phyloP scores from a whole-genome alignment of 2,888 invertebrate species.

The Pseudococcus viburni region DNA sequence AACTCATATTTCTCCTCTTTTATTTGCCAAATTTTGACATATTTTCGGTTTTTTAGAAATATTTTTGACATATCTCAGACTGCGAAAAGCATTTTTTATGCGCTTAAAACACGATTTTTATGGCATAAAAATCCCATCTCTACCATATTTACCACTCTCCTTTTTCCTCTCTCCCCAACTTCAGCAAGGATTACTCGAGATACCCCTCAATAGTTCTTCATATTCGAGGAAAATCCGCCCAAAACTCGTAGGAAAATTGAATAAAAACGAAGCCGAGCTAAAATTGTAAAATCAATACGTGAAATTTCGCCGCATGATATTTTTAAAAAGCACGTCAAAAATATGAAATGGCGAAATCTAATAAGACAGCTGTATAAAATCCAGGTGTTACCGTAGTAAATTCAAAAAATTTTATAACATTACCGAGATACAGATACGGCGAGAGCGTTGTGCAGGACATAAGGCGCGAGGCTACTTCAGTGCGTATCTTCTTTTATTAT shows the following conservation, averaged over 20 bases:
- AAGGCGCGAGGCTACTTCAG: neutral
- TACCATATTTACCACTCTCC: too few species aligned
- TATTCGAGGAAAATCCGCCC: neutral
- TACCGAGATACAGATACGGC: slow-evolving; percentile 1
- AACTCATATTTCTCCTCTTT: too few species aligned
- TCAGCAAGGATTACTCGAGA: neutral
- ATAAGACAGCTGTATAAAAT: slow-evolving; percentile 59
- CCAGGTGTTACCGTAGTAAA: slow-evolving; percentile 55
- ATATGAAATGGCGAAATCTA: slow-evolving; percentile 26
- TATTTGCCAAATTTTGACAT: too few species aligned
- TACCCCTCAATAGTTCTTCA: neutral
- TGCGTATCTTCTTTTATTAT: slow-evolving; percentile 19
- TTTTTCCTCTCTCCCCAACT: too few species aligned
- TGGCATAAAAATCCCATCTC: too few species aligned
- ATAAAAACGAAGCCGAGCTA: neutral
- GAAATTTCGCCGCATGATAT: neutral
- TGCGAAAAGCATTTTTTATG: too few species aligned
- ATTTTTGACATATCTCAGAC: too few species aligned
- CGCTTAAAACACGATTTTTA: too few species aligned
- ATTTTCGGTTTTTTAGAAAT: too few species aligned
- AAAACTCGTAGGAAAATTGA: neutral
- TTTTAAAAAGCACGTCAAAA: slow-evolving; percentile 13
- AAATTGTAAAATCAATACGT: slow-evolving; percentile 31
- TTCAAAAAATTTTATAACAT: slow-evolving; percentile 39
- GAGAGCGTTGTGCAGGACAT: neutral